Evolutionary conservation across 2,888 invertebrate species (phyloP), one percentile per base, ranked within the genome.

Genomic region (Siphonodentalium dalli): DNA sequence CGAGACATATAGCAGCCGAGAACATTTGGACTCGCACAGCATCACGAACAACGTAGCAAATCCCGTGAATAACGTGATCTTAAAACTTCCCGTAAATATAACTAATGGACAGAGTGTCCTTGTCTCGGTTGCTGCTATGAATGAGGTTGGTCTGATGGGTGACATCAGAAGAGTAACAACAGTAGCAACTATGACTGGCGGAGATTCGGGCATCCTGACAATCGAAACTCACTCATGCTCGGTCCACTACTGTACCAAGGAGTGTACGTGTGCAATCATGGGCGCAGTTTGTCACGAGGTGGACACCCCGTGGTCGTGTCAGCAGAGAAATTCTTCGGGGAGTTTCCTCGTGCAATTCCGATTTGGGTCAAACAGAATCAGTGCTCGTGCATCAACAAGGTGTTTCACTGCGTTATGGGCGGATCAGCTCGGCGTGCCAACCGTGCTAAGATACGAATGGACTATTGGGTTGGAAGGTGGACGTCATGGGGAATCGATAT

Each of bases 361-460:
- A n/a, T 13, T 6, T 13, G 7, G 35, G 13, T n/a, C n/a, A n/a
- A n/a, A n/a, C n/a, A n/a, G n/a, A n/a, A n/a, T n/a, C n/a, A n/a
- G n/a, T n/a, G n/a, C n/a, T n/a, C n/a, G n/a, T n/a, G n/a, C n/a
- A n/a, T n/a, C n/a, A n/a, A n/a, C n/a, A n/a, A n/a, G n/a, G n/a
- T n/a, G n/a, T n/a, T n/a, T n/a, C n/a, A n/a, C n/a, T n/a, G n/a
- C n/a, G n/a, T n/a, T n/a, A n/a, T n/a, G n/a, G n/a, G n/a, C n/a
- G n/a, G n/a, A n/a, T n/a, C n/a, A n/a, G n/a, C n/a, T n/a, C n/a
- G n/a, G n/a, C n/a, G n/a, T 41, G 8, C 24, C 27, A 13, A 41
- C 27, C 27, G 35, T 44, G 20, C 42, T 40, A 20, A 27, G 67
- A 33, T 63, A 48, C 48, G 65, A 69, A 41, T 67, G 63, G 59